Percentiles rank a stretch among this genome's conserved stretches.
These are phyloP conservation scores for Clupea harengus DNA, from an alignment of 2,113 vertebrate genomes.

Conservation along the genomic window DNA sequence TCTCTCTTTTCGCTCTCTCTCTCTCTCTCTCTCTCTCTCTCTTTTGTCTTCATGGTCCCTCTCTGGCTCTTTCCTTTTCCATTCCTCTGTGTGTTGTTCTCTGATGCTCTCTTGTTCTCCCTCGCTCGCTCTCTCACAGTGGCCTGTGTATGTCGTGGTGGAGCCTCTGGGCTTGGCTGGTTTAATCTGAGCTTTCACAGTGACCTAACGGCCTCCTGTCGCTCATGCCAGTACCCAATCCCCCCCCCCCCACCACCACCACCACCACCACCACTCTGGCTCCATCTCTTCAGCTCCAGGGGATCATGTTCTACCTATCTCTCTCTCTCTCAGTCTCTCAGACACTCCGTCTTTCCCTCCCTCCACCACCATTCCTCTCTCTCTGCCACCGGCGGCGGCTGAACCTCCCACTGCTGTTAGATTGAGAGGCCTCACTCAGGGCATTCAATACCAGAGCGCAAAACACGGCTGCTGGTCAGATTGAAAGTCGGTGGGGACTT, in stretches of 20 bases:
- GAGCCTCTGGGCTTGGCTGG: slow-evolving; percentile 30
- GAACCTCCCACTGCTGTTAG: slow-evolving; percentile 33
- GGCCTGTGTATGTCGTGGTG: neutral
- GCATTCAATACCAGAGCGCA: slow-evolving; percentile 38
- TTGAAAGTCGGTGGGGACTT: slow-evolving; percentile 30
- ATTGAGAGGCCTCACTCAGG: slow-evolving; percentile 34
- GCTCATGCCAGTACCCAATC: slow-evolving; percentile 19
- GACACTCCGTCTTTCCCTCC: neutral
- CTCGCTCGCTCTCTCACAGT: slow-evolving; percentile 33
- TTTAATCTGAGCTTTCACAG: slow-evolving; percentile 55
- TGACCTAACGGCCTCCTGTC: slow-evolving; percentile 43
- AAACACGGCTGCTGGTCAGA: slow-evolving; percentile 32
- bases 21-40: slow-evolving; percentile 32
- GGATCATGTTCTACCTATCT: slow-evolving; percentile 24
- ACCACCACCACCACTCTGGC: neutral
- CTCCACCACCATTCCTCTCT: neutral
- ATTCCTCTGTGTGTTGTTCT: slow-evolving; percentile 15
- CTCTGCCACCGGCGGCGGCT: neutral
- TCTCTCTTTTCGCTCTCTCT: slow-evolving; percentile 18
- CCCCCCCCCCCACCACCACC: neutral
- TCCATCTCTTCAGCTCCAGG: neutral
- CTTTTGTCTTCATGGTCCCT: neutral
- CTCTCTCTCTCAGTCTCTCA: neutral
- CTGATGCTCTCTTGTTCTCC: slow-evolving; percentile 27
- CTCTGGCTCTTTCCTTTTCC: slow-evolving; percentile 26